Conservation (phyloP, 1,140 invertebrate genomes). For the Belonocnema kinseyi region DNA sequence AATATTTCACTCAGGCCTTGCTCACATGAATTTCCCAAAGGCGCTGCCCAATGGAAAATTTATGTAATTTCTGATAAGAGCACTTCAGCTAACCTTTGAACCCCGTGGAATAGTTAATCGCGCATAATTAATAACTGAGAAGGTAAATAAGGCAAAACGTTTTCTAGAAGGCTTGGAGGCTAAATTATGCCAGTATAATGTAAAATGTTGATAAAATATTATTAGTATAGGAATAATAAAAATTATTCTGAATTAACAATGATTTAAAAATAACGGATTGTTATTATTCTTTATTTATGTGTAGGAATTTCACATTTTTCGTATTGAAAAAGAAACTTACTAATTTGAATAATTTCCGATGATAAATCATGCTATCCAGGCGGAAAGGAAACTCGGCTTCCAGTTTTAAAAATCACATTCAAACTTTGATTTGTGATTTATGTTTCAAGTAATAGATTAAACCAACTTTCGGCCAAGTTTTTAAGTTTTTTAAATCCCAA, state of each 20-base stretch:
- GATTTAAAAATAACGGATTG: neutral
- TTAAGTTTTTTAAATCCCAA: no score
- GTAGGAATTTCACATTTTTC: neutral
- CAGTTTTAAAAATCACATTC: neutral
- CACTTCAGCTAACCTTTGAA: conserved; percentile 13
- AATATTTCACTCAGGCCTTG: neutral
- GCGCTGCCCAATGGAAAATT: neutral
- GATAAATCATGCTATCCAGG: neutral
- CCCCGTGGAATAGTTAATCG: neutral
- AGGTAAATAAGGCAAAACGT: neutral
- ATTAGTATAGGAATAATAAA: no score
- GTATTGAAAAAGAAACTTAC: neutral
- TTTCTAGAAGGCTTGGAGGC: neutral
- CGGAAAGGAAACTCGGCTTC: neutral
- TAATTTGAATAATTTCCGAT: conserved; percentile 5
- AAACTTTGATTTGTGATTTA: neutral
- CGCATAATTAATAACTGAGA: neutral
- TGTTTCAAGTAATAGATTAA: neutral
- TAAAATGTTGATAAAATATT: no score
- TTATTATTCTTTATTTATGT: neutral
- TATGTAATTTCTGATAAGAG: conserved; percentile 26
- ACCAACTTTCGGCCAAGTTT: neutral
- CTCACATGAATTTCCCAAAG: conserved; percentile 12
- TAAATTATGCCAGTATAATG: neutral
- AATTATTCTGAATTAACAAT: neutral